Conservation (phyloP, 2,113 vertebrate genomes). For the Burhinus bistriatus region DNA sequence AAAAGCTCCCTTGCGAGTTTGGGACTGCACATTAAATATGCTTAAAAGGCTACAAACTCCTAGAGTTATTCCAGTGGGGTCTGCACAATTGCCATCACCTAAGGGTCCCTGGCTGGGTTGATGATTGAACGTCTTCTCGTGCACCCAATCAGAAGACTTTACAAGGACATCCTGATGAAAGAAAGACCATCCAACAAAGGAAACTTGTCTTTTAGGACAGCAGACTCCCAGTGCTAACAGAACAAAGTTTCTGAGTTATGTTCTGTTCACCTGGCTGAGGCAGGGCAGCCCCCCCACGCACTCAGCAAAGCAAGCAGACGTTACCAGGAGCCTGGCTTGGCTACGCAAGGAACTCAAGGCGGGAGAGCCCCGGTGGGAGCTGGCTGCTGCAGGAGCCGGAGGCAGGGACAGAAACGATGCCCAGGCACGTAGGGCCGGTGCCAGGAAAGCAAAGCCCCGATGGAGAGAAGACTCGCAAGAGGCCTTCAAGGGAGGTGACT, state of each 20-base stretch:
- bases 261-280: background rate
- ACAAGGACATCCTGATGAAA: background rate
- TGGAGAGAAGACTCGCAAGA: background rate
- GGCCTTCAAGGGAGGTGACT: background rate
- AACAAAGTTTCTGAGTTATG: rapidly evolving
- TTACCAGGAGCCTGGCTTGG: rapidly evolving
- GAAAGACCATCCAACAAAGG: background rate
- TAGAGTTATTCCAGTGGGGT: background rate
- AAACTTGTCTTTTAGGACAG: background rate
- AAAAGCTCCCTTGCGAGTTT: background rate
- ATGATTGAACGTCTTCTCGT: rapidly evolving
- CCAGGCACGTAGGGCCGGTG: rapidly evolving
- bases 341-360: too few species aligned
- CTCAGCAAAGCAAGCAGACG: rapidly evolving
- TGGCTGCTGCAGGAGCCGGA: rapidly evolving
- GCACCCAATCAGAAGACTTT: rapidly evolving
- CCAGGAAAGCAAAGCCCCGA: too few species aligned
- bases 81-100: background rate
- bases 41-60: background rate
- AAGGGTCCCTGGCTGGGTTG: background rate
- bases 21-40: background rate
- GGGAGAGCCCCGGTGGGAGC: too few species aligned
- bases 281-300: background rate
- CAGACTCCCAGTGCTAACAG: background rate
- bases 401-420: background rate